Evolutionary conservation across 2,888 invertebrate genomes (phyloP).

Genomic region (Trachelus tabidus): DNA sequence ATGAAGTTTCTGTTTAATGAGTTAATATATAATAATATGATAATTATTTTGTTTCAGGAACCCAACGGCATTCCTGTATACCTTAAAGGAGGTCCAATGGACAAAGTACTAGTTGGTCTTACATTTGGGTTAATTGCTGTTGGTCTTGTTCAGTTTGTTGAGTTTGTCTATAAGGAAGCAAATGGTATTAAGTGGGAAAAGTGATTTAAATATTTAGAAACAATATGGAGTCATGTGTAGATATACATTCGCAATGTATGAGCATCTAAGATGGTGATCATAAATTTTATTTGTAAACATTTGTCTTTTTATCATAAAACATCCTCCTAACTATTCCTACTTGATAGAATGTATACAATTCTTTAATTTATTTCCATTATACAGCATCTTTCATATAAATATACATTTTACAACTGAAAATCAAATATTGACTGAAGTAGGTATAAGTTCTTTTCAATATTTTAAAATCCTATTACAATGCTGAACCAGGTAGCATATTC

Average conservation of each 20-base stretch:
- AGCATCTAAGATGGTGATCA: neutral
- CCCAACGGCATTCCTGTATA: constrained; percentile 34
- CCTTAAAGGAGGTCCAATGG: constrained; percentile 34
- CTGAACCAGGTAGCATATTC: neutral
- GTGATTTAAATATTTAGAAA: neutral
- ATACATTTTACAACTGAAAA: neutral
- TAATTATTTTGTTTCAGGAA: constrained; percentile 43
- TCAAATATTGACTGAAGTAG: neutral
- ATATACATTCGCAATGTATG: neutral
- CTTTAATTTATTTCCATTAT: neutral
- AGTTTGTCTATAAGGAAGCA: neutral
- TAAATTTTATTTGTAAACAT: neutral
- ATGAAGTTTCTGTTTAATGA: neutral
- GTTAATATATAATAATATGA: neutral
- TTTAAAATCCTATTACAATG: neutral
- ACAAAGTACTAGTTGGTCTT: constrained; percentile 58
- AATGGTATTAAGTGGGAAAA: neutral
- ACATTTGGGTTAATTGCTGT: constrained; percentile 65
- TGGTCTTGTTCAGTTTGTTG: constrained; percentile 56
- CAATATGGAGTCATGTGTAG: neutral
- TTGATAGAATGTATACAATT: neutral
- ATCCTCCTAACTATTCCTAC: neutral
- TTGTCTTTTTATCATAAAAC: neutral
- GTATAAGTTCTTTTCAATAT: neutral
- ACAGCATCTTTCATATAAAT: neutral